Percentiles rank a stretch among this genome's conserved stretches.
Evolutionary conservation across 2,888 invertebrate genomes (phyloP).

Genomic region (Choreutis nemorana): DNA sequence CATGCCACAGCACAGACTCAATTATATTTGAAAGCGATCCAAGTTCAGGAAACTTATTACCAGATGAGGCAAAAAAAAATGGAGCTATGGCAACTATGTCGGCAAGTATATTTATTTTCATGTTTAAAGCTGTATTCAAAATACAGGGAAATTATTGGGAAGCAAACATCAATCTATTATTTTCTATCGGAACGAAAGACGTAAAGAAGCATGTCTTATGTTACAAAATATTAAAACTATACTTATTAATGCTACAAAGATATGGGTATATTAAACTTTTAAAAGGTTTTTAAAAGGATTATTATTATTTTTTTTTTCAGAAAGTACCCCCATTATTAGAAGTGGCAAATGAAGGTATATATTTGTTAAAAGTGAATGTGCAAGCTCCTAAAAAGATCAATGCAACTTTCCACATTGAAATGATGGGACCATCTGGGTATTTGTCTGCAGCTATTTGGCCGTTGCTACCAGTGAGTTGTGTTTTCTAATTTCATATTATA

Average conservation of each 20-base stretch:
- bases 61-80: no score
- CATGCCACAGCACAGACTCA: constrained; percentile 28
- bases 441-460: constrained; percentile 92
- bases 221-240: no score
- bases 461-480: constrained; percentile 72
- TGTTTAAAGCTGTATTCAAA: no score
- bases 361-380: constrained; percentile 54
- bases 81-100: no score
- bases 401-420: constrained; percentile 72
- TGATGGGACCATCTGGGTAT: constrained; percentile 80
- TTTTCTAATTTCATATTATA: no score
- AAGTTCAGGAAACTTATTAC: no score
- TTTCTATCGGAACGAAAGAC: no score
- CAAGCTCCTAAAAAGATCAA: constrained; percentile 49
- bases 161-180: no score
- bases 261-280: neutral
- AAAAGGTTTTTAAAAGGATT: neutral
- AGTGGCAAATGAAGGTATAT: constrained; percentile 76
- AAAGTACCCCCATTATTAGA: constrained; percentile 61
- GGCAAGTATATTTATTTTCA: no score
- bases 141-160: no score
- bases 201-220: no score
- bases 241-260: constrained; percentile 9
- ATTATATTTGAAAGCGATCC: constrained; percentile 26
- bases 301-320: constrained; percentile 16